Evolutionary conservation across 2,888 invertebrate species (phyloP).

Genomic region (Candidula unifasciata): DNA sequence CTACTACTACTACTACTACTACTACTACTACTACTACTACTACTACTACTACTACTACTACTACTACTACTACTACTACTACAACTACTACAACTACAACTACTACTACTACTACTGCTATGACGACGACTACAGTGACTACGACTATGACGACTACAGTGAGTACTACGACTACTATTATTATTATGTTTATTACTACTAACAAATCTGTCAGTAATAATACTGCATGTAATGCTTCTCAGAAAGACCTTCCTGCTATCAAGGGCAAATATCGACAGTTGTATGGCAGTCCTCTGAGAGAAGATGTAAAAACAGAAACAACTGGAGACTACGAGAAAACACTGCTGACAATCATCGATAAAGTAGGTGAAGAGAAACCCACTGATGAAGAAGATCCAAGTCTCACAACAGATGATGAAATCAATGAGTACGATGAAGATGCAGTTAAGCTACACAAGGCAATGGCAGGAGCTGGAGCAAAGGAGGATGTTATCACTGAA

Average conservation of each 20-base stretch:
- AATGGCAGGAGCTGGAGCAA: slow-evolving; percentile 66
- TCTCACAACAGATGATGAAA: slow-evolving; percentile 3
- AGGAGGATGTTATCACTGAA: slow-evolving; percentile 68
- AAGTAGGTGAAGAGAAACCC: slow-evolving; percentile 53
- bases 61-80: no score
- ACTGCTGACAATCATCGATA: slow-evolving; percentile 69
- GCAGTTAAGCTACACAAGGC: slow-evolving; percentile 66
- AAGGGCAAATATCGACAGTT: slow-evolving; percentile 74
- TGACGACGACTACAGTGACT: no score
- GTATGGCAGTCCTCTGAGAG: slow-evolving; percentile 73
- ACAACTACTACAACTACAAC: no score
- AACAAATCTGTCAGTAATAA: no score
- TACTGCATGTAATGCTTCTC: slow-evolving; percentile 52
- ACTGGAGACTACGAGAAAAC: slow-evolving; percentile 76
- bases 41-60: no score
- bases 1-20: no score
- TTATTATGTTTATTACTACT: no score
- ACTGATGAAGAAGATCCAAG: slow-evolving; percentile 12
- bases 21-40: no score
- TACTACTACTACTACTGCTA: no score
- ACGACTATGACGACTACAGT: neutral
- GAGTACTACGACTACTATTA: no score
- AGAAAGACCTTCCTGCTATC: slow-evolving; percentile 78
- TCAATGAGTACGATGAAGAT: slow-evolving; percentile 59
- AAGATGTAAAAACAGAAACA: slow-evolving; percentile 74